Conservation (phyloP, 2,888 invertebrate genomes). For the Hofmannophila pseudospretella region DNA sequence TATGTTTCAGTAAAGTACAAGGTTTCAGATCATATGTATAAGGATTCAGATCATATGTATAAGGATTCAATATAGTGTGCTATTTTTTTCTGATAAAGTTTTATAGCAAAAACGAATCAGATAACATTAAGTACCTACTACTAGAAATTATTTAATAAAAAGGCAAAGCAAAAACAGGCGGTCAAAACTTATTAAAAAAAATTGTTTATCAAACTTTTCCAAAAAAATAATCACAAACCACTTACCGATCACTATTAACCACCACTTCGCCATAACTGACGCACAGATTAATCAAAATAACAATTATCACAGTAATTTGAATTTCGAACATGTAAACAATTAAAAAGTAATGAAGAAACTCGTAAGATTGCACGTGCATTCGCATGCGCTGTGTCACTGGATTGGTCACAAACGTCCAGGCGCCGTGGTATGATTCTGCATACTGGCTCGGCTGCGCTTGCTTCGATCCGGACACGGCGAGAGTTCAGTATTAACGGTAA, state of each 20-base stretch:
- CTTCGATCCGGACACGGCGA: conserved; percentile 25
- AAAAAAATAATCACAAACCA: too few relatives aligned
- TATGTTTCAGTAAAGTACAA: too few relatives aligned
- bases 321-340: background rate
- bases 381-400: background rate
- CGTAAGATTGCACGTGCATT: background rate
- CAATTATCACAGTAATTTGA: conserved; percentile 2
- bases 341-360: background rate
- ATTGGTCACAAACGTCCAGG: background rate
- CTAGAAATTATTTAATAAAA: too few relatives aligned
- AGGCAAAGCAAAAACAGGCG: too few relatives aligned
- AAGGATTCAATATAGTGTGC: too few relatives aligned
- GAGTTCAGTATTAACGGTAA: conserved; percentile 28
- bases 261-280: conserved; percentile 16
- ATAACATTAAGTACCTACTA: too few relatives aligned
- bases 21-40: too few relatives aligned
- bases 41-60: too few relatives aligned
- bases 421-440: conserved; percentile 4
- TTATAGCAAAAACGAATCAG: too few relatives aligned
- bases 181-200: too few relatives aligned
- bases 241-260: conserved; percentile 18
- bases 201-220: too few relatives aligned
- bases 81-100: too few relatives aligned
- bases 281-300: conserved; percentile 13
- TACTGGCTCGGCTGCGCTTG: conserved; percentile 14